Percentiles rank a stretch among this genome's conserved stretches.
phyloP scores from a whole-genome alignment of 53 echinoderm and acorn worm genomes.

The Patiria pectinifera region DNA sequence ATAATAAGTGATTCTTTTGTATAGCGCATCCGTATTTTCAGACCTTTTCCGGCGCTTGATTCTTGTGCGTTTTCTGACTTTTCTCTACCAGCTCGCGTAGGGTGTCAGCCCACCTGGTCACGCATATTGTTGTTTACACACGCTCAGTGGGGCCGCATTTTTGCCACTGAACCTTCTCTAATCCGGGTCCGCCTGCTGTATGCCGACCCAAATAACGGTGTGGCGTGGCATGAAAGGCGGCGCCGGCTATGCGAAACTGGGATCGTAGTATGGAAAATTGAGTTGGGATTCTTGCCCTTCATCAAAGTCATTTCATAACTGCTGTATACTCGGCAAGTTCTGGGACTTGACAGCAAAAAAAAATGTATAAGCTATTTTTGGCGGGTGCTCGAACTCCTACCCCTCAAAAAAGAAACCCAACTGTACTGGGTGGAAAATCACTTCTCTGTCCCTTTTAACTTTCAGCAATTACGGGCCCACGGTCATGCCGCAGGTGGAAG shows the following conservation, averaged over 20 bases:
- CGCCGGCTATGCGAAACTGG: slow-evolving; percentile 82
- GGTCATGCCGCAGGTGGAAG: slow-evolving; percentile 84
- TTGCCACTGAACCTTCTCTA: slow-evolving; percentile 89
- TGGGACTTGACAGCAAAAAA: too few relatives aligned
- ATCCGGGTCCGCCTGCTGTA: slow-evolving; percentile 87
- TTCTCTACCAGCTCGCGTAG: slow-evolving; percentile 72
- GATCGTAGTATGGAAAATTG: slow-evolving; percentile 71
- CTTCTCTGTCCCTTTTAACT: neutral
- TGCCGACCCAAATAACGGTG: slow-evolving; percentile 83
- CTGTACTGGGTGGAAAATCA: too few relatives aligned
- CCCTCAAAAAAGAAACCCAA: too few relatives aligned
- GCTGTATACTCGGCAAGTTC: too few relatives aligned
- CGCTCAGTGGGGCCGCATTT: slow-evolving; percentile 93
- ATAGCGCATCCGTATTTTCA: too few relatives aligned
- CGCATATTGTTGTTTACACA: slow-evolving; percentile 78
- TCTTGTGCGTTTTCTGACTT: too few relatives aligned
- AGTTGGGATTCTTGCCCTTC: neutral
- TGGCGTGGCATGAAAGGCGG: slow-evolving; percentile 96
- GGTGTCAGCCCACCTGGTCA: slow-evolving; percentile 77
- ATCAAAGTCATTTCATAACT: too few relatives aligned
- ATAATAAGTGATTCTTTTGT: too few relatives aligned
- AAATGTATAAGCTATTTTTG: too few relatives aligned
- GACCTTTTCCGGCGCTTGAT: too few relatives aligned
- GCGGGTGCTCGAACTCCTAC: too few relatives aligned
- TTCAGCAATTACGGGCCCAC: slow-evolving; percentile 87